Evolutionary conservation across 2,888 invertebrate genomes (phyloP).

Genomic region (Melinopterus prodromus): DNA sequence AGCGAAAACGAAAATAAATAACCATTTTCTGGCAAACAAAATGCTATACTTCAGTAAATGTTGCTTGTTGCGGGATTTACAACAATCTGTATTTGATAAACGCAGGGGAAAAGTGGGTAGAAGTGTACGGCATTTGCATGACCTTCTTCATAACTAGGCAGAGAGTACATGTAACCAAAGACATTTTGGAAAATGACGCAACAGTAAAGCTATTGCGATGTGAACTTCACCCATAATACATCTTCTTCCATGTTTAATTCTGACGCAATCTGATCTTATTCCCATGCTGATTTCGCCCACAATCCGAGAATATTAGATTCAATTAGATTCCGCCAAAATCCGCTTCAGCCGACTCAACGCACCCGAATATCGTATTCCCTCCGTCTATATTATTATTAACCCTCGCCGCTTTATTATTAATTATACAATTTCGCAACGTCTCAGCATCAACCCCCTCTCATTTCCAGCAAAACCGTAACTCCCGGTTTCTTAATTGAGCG

Average conservation of each 20-base stretch:
- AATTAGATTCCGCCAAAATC: not conserved
- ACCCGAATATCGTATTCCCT: not conserved
- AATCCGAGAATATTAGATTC: not conserved
- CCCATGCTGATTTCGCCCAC: not conserved
- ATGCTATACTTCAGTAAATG: too few species aligned
- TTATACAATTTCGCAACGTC: not conserved
- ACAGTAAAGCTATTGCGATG: not conserved
- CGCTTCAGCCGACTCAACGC: not conserved
- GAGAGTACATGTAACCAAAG: too few species aligned
- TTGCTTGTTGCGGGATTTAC: too few species aligned
- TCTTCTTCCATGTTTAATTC: not conserved
- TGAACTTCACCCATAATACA: conserved; percentile 11
- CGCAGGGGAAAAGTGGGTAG: too few species aligned
- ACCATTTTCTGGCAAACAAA: too few species aligned
- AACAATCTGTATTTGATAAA: too few species aligned
- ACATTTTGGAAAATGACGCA: not conserved
- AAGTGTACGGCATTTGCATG: too few species aligned
- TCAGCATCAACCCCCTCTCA: not conserved
- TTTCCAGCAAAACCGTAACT: not conserved
- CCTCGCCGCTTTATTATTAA: not conserved
- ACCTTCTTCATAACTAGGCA: too few species aligned
- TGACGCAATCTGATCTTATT: not conserved
- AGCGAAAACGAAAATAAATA: too few species aligned
- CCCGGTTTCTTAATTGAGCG: conserved; percentile 4
- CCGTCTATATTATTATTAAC: not conserved